A percentile compares a stretch with the other conserved stretches of the same genome.
phyloP scores from a whole-genome alignment of 2,113 vertebrate genomes.

The Paraplagusia blochii region DNA sequence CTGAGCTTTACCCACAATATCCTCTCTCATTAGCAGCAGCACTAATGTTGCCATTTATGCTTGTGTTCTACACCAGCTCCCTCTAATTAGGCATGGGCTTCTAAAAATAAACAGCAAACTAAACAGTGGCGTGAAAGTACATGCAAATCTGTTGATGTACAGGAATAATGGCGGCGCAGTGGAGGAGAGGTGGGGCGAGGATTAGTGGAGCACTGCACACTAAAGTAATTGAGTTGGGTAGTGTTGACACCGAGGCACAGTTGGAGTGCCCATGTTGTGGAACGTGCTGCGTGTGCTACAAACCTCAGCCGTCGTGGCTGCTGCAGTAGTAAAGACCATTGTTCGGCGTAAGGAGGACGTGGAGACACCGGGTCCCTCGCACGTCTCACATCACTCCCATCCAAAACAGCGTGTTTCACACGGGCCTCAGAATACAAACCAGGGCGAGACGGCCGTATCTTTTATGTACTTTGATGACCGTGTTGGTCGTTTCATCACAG shows the following conservation, averaged over 20 bases:
- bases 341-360: conserved; percentile 49
- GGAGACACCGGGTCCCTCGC: too few species aligned
- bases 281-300: conserved; percentile 53
- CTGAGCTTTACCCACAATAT: conserved; percentile 74
- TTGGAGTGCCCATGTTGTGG: conserved; percentile 64
- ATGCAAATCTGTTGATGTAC: conserved; percentile 76
- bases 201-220: conserved; percentile 72
- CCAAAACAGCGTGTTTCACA: background rate
- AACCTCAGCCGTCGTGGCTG: conserved; percentile 38
- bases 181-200: conserved; percentile 43
- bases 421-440: background rate
- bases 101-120: conserved; percentile 79
- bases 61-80: conserved; percentile 76
- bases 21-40: conserved; percentile 73
- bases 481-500: background rate
- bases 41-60: conserved; percentile 77
- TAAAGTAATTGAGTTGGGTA: conserved; percentile 72
- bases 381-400: too few species aligned
- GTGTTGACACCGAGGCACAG: conserved; percentile 63
- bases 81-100: conserved; percentile 75
- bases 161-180: conserved; percentile 67
- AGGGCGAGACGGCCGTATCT: background rate
- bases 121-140: conserved; percentile 73
- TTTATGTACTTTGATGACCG: background rate
- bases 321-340: conserved; percentile 58